These are phyloP conservation scores for Drosophila kanapiae DNA, from an alignment of 1,140 invertebrate genomes.

Conservation along the genomic window DNA sequence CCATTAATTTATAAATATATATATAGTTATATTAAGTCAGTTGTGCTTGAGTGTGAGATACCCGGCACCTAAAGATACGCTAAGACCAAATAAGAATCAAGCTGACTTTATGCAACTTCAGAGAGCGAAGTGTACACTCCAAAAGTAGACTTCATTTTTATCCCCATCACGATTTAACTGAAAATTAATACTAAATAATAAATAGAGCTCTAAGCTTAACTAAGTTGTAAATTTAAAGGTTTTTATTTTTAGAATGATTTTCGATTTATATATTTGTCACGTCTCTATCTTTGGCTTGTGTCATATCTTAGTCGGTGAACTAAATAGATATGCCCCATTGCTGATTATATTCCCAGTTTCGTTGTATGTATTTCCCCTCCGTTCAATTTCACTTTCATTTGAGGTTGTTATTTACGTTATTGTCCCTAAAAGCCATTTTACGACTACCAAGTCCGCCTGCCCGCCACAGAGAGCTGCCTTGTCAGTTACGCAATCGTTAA, in stretches of 20 bases:
- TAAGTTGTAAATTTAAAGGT: too few species aligned
- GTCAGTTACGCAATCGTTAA: conserved; percentile 46
- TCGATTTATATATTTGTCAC: not conserved
- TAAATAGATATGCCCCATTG: conserved; percentile 10
- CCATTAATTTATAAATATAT: too few species aligned
- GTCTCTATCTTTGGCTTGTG: not conserved
- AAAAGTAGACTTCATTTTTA: not conserved
- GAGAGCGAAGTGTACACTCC: too few species aligned
- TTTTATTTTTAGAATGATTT: not conserved
- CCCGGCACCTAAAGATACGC: not conserved
- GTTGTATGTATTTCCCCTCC: too few species aligned
- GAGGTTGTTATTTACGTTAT: conserved; percentile 23
- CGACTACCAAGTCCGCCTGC: conserved; percentile 9
- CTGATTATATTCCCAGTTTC: not conserved
- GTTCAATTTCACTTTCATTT: conserved; percentile 20
- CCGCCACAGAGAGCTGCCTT: conserved; percentile 3
- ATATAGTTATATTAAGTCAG: not conserved
- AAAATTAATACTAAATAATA: not conserved
- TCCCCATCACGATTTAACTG: not conserved
- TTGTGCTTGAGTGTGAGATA: not conserved
- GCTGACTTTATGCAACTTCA: not conserved
- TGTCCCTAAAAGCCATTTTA: conserved; percentile 35
- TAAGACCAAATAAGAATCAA: not conserved
- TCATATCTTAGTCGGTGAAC: not conserved
- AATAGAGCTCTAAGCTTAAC: not conserved